Percentiles rank a stretch among this genome's conserved stretches.
Conservation (phyloP, 2,888 invertebrate genomes). For the Bembecia ichneumoniformis region DNA sequence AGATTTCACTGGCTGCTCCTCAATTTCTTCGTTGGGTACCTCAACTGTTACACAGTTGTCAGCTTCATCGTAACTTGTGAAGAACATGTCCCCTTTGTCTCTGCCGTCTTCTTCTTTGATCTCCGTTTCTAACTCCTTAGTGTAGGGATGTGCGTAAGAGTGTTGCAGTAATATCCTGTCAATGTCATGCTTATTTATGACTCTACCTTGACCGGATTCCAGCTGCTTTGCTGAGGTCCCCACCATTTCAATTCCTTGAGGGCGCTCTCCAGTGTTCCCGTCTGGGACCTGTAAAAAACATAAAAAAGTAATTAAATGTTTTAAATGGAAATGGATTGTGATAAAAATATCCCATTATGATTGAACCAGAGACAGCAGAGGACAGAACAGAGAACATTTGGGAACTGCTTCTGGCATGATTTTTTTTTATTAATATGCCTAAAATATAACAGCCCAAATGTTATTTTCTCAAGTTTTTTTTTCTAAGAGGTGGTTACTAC, state of each 20-base stretch:
- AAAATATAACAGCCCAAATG: too few species aligned
- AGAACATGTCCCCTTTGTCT: slow-evolving; percentile 75
- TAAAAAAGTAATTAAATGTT: slow-evolving; percentile 3
- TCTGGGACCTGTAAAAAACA: slow-evolving; percentile 40
- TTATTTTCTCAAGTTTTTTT: too few species aligned
- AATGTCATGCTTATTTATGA: slow-evolving; percentile 64
- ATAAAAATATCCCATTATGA: too few species aligned
- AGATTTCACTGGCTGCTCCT: slow-evolving; percentile 34
- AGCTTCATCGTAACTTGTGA: slow-evolving; percentile 80
- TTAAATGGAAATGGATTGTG: neutral
- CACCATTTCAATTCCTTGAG: slow-evolving; percentile 82
- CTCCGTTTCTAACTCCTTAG: slow-evolving; percentile 27
- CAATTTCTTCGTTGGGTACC: slow-evolving; percentile 74
- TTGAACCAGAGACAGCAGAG: too few species aligned
- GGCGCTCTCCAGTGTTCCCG: slow-evolving; percentile 48
- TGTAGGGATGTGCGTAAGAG: slow-evolving; percentile 67
- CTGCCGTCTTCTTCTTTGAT: slow-evolving; percentile 41
- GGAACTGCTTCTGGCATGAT: too few species aligned
- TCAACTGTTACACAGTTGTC: slow-evolving; percentile 82
- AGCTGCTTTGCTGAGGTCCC: slow-evolving; percentile 87
- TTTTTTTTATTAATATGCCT: too few species aligned
- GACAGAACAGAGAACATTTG: too few species aligned
- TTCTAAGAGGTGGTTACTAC: too few species aligned
- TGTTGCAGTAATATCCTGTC: slow-evolving; percentile 65
- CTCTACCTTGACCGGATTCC: slow-evolving; percentile 82